phyloP scores from a whole-genome alignment of 2,888 invertebrate species.

The Rhabditoides inermis region DNA sequence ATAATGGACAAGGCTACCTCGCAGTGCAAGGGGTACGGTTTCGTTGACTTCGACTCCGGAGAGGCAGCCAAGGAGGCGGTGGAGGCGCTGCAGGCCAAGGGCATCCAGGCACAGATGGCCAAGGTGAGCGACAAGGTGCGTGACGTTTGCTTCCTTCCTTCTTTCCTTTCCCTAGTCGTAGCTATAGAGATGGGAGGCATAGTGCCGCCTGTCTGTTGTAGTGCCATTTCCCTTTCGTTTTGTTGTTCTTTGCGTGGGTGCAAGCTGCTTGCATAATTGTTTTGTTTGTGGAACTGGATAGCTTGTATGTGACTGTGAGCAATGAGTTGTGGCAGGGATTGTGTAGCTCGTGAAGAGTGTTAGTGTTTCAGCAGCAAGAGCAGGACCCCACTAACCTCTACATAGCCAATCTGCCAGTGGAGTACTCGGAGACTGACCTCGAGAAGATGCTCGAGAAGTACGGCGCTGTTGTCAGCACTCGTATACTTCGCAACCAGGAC shows the following conservation, averaged over 20 bases:
- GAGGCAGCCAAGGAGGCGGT: slow-evolving; percentile 91
- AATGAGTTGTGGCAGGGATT: neutral
- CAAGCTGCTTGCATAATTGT: too few relatives aligned
- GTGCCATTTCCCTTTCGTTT: too few relatives aligned
- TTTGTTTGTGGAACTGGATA: too few relatives aligned
- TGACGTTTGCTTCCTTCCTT: neutral
- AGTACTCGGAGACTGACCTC: slow-evolving; percentile 87
- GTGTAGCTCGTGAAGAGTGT: neutral
- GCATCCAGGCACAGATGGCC: slow-evolving; percentile 99
- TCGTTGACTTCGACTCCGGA: slow-evolving; percentile 97
- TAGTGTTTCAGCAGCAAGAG: slow-evolving; percentile 61
- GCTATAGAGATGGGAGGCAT: too few relatives aligned
- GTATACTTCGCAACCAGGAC: slow-evolving; percentile 75
- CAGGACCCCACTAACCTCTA: slow-evolving; percentile 98
- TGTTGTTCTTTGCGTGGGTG: too few relatives aligned
- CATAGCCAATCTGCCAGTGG: slow-evolving; percentile 90
- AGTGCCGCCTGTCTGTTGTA: too few relatives aligned
- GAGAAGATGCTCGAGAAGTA: slow-evolving; percentile 69
- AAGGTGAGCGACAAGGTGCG: too few relatives aligned
- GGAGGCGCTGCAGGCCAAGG: slow-evolving; percentile 88
- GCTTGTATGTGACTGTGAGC: neutral
- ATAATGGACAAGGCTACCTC: slow-evolving; percentile 98
- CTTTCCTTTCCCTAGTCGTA: neutral
- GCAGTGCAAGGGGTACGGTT: slow-evolving; percentile 99
- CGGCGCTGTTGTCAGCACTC: slow-evolving; percentile 86